Evolutionary conservation across 2,113 vertebrate genomes (phyloP), one percentile per base, ranked within the genome.

Genomic region (Seriola rivoliana): DNA sequence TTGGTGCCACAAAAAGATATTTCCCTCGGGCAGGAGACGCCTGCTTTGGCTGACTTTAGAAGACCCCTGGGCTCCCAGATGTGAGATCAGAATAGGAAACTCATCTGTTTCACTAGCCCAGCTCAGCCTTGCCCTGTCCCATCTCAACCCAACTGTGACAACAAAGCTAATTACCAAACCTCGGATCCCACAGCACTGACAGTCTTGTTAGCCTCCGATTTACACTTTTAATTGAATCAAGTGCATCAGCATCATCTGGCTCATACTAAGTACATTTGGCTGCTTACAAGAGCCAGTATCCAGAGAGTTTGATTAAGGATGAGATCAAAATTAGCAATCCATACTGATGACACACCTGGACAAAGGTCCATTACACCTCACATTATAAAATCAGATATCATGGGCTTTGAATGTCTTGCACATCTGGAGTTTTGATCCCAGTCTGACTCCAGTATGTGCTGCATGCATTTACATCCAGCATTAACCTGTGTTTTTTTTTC

Each of bases 181-280:
- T 58, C 78, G 16, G 19, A 76, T 92, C 84, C 88, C 86, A 64
- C 84, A 65, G 85, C 29, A 84, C 84, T 74, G 83, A 82, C 84
- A 86, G 13, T 86, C 91, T 92, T 50, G 89, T 94, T 93, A 93
- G 82, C 89, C 11, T 90, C 82, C 66, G 36, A 90, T 93, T 92
- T 89, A 85, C 77, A 76, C 86, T 89, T 92, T 89, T 88, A 92
- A 78, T 92, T 89, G 77, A 86, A 91, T 91, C 85, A 80, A 78
- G 88, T 62, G 48, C 78, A 85, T 87, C 89, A 2, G 65, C 86
- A 85, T 92, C 86, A 81, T 89, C 88, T 92, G 85, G 81, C 90
- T 81, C 79, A 81, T 5, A 11, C 85, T 80, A 78, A 85, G 42
- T 75, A 70, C 82, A 85, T 85, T 81, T 89, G 74, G 80, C 84